Percentiles rank a stretch among this genome's conserved stretches.
Evolutionary conservation across 2,888 invertebrate species (phyloP).

Genomic region (Julus scandinavius): DNA sequence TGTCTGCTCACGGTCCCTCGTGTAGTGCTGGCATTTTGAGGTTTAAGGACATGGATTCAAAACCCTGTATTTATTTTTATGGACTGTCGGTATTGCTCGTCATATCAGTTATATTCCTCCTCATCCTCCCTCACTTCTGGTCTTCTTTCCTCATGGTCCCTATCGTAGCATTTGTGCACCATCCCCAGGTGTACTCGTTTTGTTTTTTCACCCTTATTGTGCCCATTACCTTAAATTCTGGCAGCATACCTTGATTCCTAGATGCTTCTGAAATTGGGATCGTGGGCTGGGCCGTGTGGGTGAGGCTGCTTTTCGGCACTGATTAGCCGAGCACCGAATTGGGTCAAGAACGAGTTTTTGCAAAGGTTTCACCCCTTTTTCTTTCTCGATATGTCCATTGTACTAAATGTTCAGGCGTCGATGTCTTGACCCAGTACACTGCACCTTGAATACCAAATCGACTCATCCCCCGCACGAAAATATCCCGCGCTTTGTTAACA

Average conservation of each 20-base stretch:
- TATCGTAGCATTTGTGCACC: too few relatives aligned
- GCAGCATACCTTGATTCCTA: slow-evolving; percentile 3
- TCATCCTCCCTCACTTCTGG: too few relatives aligned
- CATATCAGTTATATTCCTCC: too few relatives aligned
- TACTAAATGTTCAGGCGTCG: neutral
- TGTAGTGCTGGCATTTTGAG: too few relatives aligned
- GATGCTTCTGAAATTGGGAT: neutral
- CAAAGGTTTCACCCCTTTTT: neutral
- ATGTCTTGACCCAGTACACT: neutral
- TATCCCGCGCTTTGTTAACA: too few relatives aligned
- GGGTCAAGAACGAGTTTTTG: slow-evolving; percentile 30
- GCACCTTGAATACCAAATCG: neutral
- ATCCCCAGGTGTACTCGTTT: slow-evolving; percentile 3
- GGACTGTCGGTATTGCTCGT: too few relatives aligned
- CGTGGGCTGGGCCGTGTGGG: neutral
- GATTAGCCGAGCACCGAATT: neutral
- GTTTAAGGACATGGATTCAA: too few relatives aligned
- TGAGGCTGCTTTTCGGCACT: neutral
- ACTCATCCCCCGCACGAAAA: neutral
- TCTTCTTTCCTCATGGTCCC: too few relatives aligned
- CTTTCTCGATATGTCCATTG: neutral
- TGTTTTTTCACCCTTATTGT: neutral
- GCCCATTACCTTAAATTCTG: neutral
- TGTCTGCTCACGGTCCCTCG: too few relatives aligned
- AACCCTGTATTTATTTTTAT: too few relatives aligned